Evolutionary conservation across 2,797 vertebrate genomes (phyloP).

Genomic region (Oceanodroma leucorhoa): DNA sequence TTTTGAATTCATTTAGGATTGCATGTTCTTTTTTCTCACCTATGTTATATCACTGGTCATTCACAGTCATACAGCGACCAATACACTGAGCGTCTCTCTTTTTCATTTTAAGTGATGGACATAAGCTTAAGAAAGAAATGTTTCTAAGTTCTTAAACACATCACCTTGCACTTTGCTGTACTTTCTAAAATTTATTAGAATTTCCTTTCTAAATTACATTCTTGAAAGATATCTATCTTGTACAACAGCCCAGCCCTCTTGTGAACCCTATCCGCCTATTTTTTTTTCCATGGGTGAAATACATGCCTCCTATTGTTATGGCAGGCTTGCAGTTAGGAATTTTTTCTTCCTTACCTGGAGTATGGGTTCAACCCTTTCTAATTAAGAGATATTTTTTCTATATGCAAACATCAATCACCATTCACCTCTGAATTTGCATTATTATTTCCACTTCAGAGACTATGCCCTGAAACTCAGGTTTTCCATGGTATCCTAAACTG

Average conservation of each 20-base stretch:
- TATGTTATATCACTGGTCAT: neutral
- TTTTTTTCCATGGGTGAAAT: neutral
- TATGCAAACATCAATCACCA: neutral
- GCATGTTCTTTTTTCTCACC: neutral
- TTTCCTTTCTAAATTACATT: neutral
- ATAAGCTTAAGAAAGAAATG: neutral
- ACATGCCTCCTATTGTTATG: accelerated
- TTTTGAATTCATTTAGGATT: neutral
- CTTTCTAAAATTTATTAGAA: neutral
- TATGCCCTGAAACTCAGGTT: neutral
- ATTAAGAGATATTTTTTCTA: neutral
- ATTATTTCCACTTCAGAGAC: neutral
- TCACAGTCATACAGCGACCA: neutral
- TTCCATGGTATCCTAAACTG: neutral
- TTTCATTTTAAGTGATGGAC: neutral
- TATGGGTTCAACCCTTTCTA: neutral
- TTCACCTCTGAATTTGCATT: neutral
- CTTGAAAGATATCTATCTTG: neutral
- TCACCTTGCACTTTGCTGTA: neutral
- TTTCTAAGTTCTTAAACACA: neutral
- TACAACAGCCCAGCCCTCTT: neutral
- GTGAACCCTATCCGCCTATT: neutral
- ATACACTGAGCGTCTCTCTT: neutral
- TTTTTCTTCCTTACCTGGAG: neutral
- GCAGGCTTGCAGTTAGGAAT: neutral